These are phyloP conservation scores for Acromyrmex heyeri DNA, from an alignment of 1,140 invertebrate genomes.

Conservation along the genomic window DNA sequence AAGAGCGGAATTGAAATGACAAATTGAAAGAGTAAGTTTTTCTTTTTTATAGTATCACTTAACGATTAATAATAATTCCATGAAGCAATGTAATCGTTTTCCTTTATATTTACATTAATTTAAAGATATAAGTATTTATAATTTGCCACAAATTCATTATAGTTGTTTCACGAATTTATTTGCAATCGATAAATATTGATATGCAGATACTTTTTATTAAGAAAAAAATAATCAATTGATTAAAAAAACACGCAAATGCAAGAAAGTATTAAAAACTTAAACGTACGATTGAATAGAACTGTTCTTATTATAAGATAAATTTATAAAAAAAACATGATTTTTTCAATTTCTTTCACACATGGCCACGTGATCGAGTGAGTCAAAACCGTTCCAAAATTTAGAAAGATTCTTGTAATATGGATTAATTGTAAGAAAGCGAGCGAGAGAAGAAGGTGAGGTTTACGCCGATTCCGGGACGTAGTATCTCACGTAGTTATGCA, in stretches of 20 bases:
- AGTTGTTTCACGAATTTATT: neutral
- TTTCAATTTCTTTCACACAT: neutral
- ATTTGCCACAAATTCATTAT: neutral
- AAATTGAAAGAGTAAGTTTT: neutral
- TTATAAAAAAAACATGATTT: neutral
- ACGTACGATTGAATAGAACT: neutral
- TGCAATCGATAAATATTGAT: neutral
- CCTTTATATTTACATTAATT: neutral
- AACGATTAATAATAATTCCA: constrained; percentile 2
- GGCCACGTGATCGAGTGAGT: neutral
- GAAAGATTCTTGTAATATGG: constrained; percentile 12
- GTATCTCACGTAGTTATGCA: constrained; percentile 50
- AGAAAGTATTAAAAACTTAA: neutral
- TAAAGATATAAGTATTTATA: neutral
- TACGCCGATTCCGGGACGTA: constrained; percentile 8
- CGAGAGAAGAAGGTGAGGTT: neutral
- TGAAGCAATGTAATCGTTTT: neutral
- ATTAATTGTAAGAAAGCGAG: constrained; percentile 21
- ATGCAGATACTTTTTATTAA: neutral
- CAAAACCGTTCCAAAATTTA: constrained; percentile 20
- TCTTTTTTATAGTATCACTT: neutral
- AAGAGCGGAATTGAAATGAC: neutral
- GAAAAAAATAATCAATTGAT: neutral
- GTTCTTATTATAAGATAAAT: neutral
- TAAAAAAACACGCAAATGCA: neutral